phyloP scores from a whole-genome alignment of 1,140 invertebrate species.

The Dinothrombium tinctorium region DNA sequence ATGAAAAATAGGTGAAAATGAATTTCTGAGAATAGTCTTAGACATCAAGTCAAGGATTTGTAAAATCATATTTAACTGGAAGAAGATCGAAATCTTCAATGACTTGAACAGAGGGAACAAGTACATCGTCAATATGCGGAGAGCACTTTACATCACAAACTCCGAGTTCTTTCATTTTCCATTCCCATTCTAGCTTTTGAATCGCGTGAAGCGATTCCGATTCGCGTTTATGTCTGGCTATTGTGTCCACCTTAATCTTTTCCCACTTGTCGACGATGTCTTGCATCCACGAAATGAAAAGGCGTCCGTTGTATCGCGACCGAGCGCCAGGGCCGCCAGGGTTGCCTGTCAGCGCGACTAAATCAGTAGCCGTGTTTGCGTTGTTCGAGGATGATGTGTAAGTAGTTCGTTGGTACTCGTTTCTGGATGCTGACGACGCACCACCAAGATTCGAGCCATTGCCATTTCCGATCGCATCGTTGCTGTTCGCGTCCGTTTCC shows the following conservation, averaged over 20 bases:
- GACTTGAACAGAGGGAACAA: not conserved
- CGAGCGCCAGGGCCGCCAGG: conserved; percentile 24
- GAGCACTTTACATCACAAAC: not conserved
- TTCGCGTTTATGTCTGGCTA: conserved; percentile 78
- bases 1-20: too few relatives aligned
- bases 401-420: not conserved
- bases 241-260: conserved; percentile 85
- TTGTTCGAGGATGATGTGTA: not conserved
- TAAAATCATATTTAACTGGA: too few relatives aligned
- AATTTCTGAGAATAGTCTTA: too few relatives aligned
- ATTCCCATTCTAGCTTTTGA: conserved; percentile 89
- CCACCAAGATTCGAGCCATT: too few relatives aligned
- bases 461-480: too few relatives aligned
- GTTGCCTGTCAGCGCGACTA: not conserved
- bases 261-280: conserved; percentile 96
- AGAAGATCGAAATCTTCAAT: conserved; percentile 2
- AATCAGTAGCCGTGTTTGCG: not conserved
- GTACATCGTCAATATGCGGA: not conserved
- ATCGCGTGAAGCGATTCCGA: conserved; percentile 80
- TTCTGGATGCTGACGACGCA: too few relatives aligned
- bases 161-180: conserved; percentile 57
- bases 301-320: conserved; percentile 68
- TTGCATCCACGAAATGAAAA: conserved; percentile 87
- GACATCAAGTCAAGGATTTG: too few relatives aligned
- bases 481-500: conserved; percentile 29